Percentiles rank a stretch among this genome's conserved stretches.
Conservation (phyloP, 2,113 vertebrate genomes). For the Trogon surrucura region DNA sequence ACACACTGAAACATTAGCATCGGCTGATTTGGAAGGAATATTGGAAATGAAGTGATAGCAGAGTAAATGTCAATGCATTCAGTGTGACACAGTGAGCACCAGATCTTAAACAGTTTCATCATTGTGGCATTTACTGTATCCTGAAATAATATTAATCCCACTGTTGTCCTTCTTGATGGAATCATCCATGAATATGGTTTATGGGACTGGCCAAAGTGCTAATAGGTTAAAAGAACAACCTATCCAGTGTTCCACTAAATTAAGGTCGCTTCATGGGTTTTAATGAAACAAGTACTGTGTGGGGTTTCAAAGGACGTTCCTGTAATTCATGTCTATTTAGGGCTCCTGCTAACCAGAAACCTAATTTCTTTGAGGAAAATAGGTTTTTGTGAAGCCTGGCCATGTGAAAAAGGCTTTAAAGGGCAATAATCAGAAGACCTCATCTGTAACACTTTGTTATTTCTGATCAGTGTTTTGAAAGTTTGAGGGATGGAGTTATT, state of each 20-base stretch:
- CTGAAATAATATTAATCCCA: slow-evolving; percentile 85
- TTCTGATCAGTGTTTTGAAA: slow-evolving; percentile 73
- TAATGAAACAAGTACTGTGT: slow-evolving; percentile 82
- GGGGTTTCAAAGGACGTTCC: slow-evolving; percentile 82
- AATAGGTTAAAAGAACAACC: slow-evolving; percentile 86
- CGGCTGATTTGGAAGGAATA: slow-evolving; percentile 83
- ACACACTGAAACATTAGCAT: slow-evolving; percentile 80
- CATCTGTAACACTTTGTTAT: slow-evolving; percentile 78
- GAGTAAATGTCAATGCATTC: slow-evolving; percentile 94
- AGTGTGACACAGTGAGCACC: slow-evolving; percentile 81
- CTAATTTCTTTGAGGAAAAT: slow-evolving; percentile 85
- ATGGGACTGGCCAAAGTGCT: slow-evolving; percentile 83
- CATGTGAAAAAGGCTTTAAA: slow-evolving; percentile 79
- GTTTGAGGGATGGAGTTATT: slow-evolving; percentile 39
- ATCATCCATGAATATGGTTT: slow-evolving; percentile 87
- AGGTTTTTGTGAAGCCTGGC: slow-evolving; percentile 78
- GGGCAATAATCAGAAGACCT: slow-evolving; percentile 77
- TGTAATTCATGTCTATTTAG: slow-evolving; percentile 87
- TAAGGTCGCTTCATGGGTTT: slow-evolving; percentile 84
- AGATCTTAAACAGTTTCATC: slow-evolving; percentile 84
- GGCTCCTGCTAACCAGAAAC: slow-evolving; percentile 84
- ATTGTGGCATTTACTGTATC: slow-evolving; percentile 85
- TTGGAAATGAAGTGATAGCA: slow-evolving; percentile 85
- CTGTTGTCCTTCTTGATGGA: slow-evolving; percentile 85
- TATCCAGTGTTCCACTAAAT: slow-evolving; percentile 82